Percentiles rank a stretch among this genome's conserved stretches.
These are phyloP conservation scores for Dreissena rostriformis DNA, from an alignment of 1,140 invertebrate species.

Conservation along the genomic window DNA sequence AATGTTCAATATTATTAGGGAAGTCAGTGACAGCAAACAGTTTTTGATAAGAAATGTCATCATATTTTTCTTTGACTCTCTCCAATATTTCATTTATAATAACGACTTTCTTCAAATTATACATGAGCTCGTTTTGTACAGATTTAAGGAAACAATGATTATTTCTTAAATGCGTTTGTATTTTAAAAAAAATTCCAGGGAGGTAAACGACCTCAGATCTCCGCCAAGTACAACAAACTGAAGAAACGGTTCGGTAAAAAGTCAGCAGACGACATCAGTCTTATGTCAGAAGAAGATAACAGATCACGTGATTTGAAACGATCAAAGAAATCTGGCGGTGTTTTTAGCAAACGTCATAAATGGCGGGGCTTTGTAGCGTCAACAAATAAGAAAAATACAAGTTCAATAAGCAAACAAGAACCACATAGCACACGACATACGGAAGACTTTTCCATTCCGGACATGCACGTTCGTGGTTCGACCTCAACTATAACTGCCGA, in stretches of 20 bases:
- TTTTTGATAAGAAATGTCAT: no score
- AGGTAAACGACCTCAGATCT: conserved; percentile 45
- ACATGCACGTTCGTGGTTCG: neutral
- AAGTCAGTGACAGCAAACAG: no score
- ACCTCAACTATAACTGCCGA: neutral
- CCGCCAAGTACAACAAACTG: conserved; percentile 42
- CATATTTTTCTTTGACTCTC: no score
- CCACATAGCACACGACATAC: neutral
- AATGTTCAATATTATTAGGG: no score
- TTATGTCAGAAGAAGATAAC: conserved; percentile 43
- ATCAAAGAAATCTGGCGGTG: conserved; percentile 45
- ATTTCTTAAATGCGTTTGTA: neutral
- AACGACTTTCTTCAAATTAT: no score
- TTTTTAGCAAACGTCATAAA: conserved; percentile 53
- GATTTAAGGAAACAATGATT: neutral
- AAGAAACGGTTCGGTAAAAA: conserved; percentile 52
- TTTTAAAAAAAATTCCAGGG: conserved; percentile 41
- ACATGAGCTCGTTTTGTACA: no score
- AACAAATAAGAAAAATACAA: conserved; percentile 21
- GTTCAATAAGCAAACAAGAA: neutral
- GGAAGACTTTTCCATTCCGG: neutral
- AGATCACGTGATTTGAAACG: conserved; percentile 50
- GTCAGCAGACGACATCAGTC: conserved; percentile 24
- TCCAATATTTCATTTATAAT: no score
- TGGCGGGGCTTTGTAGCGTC: conserved; percentile 25